These are phyloP conservation scores for Neoascia interrupta DNA, from an alignment of 2,888 invertebrate genomes.

Conservation along the genomic window DNA sequence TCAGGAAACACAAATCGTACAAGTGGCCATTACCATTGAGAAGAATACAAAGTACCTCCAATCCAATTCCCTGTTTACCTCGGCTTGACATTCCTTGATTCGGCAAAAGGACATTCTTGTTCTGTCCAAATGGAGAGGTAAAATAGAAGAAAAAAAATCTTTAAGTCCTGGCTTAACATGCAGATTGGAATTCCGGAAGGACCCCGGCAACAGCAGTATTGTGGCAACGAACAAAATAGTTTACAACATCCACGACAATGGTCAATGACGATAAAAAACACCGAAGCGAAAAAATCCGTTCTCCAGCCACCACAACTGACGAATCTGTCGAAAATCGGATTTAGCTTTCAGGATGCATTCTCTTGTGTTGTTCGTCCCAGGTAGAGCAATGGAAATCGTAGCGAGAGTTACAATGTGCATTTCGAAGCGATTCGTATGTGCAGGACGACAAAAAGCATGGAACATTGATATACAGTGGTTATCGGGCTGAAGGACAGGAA, in stretches of 20 bases:
- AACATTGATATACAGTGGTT: conserved; percentile 13
- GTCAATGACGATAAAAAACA: conserved; percentile 49
- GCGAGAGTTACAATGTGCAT: conserved; percentile 4
- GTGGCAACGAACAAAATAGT: conserved; percentile 43
- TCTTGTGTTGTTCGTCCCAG: background rate
- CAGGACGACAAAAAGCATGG: background rate
- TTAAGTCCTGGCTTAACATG: conserved; percentile 44
- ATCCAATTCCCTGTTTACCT: conserved; percentile 55
- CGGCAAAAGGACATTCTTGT: conserved; percentile 34
- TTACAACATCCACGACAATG: conserved; percentile 51
- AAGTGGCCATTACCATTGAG: conserved; percentile 67
- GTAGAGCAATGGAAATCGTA: background rate
- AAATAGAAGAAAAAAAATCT: background rate
- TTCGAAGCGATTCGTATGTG: background rate
- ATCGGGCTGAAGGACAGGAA: conserved; percentile 5
- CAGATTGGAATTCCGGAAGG: conserved; percentile 61
- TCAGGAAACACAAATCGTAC: conserved; percentile 64
- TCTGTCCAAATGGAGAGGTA: conserved; percentile 5
- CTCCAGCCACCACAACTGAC: conserved; percentile 58
- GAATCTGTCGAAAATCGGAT: conserved; percentile 64
- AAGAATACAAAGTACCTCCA: conserved; percentile 60
- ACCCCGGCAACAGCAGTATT: conserved; percentile 20
- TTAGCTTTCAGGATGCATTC: conserved; percentile 42
- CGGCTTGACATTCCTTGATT: conserved; percentile 51
- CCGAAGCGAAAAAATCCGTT: conserved; percentile 48